These are phyloP conservation scores for Pantherophis alleghaniensis DNA, from an alignment of 2,797 vertebrate genomes.

Conservation along the genomic window DNA sequence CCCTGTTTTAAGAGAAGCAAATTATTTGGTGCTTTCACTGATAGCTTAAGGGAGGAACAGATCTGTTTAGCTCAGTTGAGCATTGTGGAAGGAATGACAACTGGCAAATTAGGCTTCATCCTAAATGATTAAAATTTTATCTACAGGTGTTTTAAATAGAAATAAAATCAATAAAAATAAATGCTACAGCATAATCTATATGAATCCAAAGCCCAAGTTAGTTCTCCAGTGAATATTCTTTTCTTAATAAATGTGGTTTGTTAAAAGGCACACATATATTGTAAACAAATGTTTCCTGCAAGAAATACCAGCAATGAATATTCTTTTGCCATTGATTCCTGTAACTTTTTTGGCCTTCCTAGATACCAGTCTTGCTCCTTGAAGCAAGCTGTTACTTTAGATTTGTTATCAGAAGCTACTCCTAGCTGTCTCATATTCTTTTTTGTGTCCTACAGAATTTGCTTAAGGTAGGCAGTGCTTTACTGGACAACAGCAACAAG, in stretches of 20 bases:
- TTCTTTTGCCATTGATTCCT: neutral
- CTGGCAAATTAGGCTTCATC: neutral
- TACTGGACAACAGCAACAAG: conserved; percentile 82
- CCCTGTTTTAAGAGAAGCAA: neutral
- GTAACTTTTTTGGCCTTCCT: neutral
- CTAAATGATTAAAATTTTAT: neutral
- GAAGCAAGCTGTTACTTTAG: neutral
- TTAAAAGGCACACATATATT: neutral
- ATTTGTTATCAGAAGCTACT: neutral
- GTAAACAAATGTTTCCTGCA: neutral
- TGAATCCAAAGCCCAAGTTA: neutral
- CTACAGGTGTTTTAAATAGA: neutral
- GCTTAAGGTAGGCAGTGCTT: conserved; percentile 88
- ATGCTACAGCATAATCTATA: neutral
- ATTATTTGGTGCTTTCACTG: neutral
- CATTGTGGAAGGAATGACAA: neutral
- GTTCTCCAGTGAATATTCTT: neutral
- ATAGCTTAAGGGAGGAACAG: neutral
- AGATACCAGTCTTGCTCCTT: neutral
- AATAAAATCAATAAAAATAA: neutral
- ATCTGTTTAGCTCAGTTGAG: neutral
- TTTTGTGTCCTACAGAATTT: conserved; percentile 78
- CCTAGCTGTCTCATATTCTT: neutral
- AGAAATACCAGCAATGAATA: neutral
- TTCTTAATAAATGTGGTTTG: neutral